Conservation (phyloP, 2,888 invertebrate genomes). For the Euproctis similis region DNA sequence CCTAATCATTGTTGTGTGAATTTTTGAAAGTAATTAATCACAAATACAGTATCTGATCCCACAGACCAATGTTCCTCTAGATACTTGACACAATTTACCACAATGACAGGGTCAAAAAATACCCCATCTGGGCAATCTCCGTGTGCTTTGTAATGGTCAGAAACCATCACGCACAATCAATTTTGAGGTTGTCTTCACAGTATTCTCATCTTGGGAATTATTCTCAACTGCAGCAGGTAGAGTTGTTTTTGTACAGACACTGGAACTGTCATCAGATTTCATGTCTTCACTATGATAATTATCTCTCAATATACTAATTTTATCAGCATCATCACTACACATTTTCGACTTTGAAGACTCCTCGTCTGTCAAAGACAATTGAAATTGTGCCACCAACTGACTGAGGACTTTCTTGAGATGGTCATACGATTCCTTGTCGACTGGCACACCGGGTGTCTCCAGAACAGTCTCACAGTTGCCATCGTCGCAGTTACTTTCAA, state of each 20-base stretch:
- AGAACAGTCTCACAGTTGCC: constrained; percentile 37
- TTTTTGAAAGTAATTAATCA: constrained; percentile 1
- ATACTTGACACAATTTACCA: neutral
- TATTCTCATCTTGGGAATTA: constrained; percentile 5
- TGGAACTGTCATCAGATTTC: constrained; percentile 6
- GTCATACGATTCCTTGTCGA: constrained; percentile 49
- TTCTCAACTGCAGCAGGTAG: constrained; percentile 7
- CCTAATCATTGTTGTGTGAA: constrained; percentile 3
- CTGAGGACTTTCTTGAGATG: constrained; percentile 63
- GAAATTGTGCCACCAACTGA: constrained; percentile 56
- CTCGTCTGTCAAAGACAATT: constrained; percentile 44
- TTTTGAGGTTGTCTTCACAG: constrained; percentile 11
- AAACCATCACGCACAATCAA: constrained; percentile 22
- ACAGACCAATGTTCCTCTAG: neutral
- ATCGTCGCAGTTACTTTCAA: constrained; percentile 35
- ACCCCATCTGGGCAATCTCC: constrained; percentile 15
- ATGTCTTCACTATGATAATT: constrained; percentile 25
- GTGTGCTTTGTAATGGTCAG: constrained; percentile 21
- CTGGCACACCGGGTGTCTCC: constrained; percentile 21
- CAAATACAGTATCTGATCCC: constrained; percentile 4
- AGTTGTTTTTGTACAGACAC: constrained; percentile 10
- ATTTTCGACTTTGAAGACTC: constrained; percentile 21
- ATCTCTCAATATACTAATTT: constrained; percentile 24
- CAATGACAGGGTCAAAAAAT: constrained; percentile 6
- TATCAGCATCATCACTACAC: constrained; percentile 20